phyloP scores from a whole-genome alignment of 2,113 vertebrate genomes.

The Rhynchomys soricoides region DNA sequence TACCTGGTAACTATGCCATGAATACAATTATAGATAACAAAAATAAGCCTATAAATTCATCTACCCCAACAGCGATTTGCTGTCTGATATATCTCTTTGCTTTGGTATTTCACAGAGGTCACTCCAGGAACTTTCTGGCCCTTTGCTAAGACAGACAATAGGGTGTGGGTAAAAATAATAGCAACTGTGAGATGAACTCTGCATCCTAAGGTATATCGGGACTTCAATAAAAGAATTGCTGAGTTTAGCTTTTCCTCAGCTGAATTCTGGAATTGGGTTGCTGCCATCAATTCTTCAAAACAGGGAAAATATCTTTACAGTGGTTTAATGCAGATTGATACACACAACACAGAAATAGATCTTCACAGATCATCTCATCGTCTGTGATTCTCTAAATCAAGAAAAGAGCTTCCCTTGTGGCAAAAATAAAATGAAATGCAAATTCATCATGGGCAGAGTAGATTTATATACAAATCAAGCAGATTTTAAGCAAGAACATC shows the following conservation, averaged over 20 bases:
- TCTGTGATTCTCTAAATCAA: constrained; percentile 20
- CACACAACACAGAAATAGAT: constrained; percentile 9
- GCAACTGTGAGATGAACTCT: constrained; percentile 15
- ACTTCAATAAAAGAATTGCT: constrained; percentile 68
- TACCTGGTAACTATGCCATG: neutral
- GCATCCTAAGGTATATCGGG: constrained; percentile 15
- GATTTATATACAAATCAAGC: constrained; percentile 72
- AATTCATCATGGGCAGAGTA: constrained; percentile 54
- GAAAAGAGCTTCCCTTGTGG: constrained; percentile 29
- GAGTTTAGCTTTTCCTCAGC: constrained; percentile 60
- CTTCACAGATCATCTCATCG: constrained; percentile 32
- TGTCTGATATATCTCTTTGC: constrained; percentile 24
- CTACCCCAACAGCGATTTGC: neutral
- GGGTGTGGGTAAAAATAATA: constrained; percentile 29
- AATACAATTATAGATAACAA: neutral
- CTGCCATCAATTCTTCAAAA: constrained; percentile 50
- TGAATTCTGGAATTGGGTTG: constrained; percentile 55
- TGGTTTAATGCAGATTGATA: constrained; percentile 46
- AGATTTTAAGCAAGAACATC: constrained; percentile 73
- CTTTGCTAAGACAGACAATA: constrained; percentile 22
- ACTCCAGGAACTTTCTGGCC: neutral
- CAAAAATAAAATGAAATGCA: constrained; percentile 66
- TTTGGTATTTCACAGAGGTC: constrained; percentile 1
- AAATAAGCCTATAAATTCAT: neutral
- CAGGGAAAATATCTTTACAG: constrained; percentile 64